Percentiles rank a stretch among this genome's conserved stretches.
phyloP scores from a whole-genome alignment of 1,140 invertebrate species.

The Leptonema lineaticorne region DNA sequence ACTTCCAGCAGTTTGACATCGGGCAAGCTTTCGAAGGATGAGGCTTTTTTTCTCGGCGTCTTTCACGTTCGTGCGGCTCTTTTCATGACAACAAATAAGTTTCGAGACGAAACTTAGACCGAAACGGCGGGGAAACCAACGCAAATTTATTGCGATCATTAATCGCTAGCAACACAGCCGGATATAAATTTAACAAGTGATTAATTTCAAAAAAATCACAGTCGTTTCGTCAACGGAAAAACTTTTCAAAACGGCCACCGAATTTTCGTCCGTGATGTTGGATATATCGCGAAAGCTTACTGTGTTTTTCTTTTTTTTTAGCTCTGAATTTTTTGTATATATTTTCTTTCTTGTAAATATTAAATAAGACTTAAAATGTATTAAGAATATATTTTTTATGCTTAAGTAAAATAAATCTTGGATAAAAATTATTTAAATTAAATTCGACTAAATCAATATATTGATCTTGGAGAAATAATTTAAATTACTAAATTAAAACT shows the following conservation, averaged over 20 bases:
- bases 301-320: background rate
- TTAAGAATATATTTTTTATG: no score
- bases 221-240: background rate
- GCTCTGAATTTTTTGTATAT: background rate
- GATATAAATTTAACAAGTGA: conserved; percentile 36
- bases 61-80: background rate
- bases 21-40: no score
- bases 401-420: no score
- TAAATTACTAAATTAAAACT: no score
- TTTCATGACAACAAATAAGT: background rate
- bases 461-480: no score
- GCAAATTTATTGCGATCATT: conserved; percentile 34
- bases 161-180: conserved; percentile 21
- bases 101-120: conserved; percentile 22
- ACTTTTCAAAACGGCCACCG: no score
- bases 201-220: conserved; percentile 10
- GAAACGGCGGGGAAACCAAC: conserved; percentile 25
- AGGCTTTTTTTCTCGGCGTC: no score
- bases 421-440: no score
- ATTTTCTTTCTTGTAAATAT: no score
- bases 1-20: conserved; percentile 22
- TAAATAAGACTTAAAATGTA: no score
- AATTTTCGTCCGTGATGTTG: background rate
- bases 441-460: no score
- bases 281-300: no score